Evolutionary conservation across 2,113 vertebrate species (phyloP), one percentile per base, ranked within the genome.

Genomic region (Sisor rabdophorus): DNA sequence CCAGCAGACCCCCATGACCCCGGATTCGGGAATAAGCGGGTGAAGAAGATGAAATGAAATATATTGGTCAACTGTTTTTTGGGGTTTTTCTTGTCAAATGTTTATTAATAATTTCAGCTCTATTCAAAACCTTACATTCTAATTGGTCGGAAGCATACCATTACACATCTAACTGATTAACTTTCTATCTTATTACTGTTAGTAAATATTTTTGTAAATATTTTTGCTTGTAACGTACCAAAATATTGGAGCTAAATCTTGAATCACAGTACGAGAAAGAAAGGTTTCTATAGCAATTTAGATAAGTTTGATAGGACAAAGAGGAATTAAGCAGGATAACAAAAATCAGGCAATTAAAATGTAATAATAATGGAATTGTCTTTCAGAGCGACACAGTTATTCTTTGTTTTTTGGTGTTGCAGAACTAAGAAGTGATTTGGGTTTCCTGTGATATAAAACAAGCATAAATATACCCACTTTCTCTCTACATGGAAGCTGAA

Each of bases 341-440:
- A n/a, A 8, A 30, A 53, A 54, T 26, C 40, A 68, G 24, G 15
- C 22, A 26, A 52, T 69, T 69, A 52, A 19, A 19, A 68, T 11
- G 48, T 53, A 26, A 30, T 70, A n/a, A 70, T 54, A 32, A 30
- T n/a, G 48, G 68, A 54, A 53, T 70, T 70, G 53, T 16, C 47
- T 19, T 28, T 11, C 16, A 20, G 47, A 20, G 36, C n/a, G 10
- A 63, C 12, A 22, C 11, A 4, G 17, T 17, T 63, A 12, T 20
- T 40, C 61, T 65, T 47, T 44, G 36, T 44, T 44, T 24, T 47
- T 36, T 11, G 9, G 12, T 11, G 11, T 12, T 20, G 32, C 60
- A 32, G 17, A 36, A 61, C 17, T 19, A 36, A 61, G 32, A n/a
- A 44, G 64, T 11, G 47, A 19, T 11, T 69, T 20, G 9, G 8